Base-by-base conservation (phyloP, 1,140 invertebrate genomes). In the Pseudomyrmex dendroicus region DNA sequence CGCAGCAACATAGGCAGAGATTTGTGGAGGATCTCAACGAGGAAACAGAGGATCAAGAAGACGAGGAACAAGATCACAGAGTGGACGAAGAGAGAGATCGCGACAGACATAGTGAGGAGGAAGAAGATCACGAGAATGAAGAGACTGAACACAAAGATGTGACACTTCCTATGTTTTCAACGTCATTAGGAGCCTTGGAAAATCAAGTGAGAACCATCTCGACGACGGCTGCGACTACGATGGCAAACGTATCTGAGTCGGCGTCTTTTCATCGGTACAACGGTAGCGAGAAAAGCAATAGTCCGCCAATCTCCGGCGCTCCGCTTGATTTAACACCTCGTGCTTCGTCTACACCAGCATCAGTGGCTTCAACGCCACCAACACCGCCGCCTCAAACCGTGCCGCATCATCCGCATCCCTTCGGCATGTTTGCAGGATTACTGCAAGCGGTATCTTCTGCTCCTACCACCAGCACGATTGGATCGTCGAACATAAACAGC, bases 141-240 rank as follows among this genome's bases (percentile, higher is more conserved):
- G 96, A 96, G 22, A 93, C 93, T 89, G 94, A 95, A 86, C 95
- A 95, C 82, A 95, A 96, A 87, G 96, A 96, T 83, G 54, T 88
- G 7, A 73, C 94, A 91, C 91, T 95, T 91, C 92, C 95, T 2
- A 95, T 95, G 76, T 97, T 97, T 92, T 96, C 96, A 2, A 96
- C 96, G 0, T 97, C 97, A 46, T 94, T 98, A 77, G 96, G 97
- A 73, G 97, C 97, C 63, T 95, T 97, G 8, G 96, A 97, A 89
- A 96, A 97, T 91, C 96, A 97, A 94, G 95, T 96, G 86, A 95
- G 96, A 92, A 96, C 96, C 73, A 96, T 96, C 90, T 96, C 96
- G 77, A 96, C 94, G 3, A 93, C 92, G 76, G 93, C 93, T 0
- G 77, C 89, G 7, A 91, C 95, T 95, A 93, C 94, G 95, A 89